These are phyloP conservation scores for Pheosia gnoma DNA, from an alignment of 2,888 invertebrate genomes.

Conservation along the genomic window DNA sequence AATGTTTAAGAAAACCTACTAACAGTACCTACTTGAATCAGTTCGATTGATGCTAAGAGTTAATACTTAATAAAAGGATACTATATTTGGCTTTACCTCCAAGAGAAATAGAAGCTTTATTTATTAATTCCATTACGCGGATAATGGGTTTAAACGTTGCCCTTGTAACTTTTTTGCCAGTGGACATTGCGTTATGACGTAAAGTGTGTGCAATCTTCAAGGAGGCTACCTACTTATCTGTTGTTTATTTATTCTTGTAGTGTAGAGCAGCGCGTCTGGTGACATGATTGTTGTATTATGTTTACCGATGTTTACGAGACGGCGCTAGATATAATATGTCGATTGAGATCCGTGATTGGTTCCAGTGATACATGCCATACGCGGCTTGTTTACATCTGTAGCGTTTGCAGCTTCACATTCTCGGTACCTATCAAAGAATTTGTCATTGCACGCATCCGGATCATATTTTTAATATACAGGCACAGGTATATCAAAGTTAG, in stretches of 20 bases:
- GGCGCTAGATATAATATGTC: slow-evolving; percentile 17
- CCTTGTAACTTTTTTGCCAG: slow-evolving; percentile 3
- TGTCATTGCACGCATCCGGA: background rate
- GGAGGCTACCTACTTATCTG: slow-evolving; percentile 16
- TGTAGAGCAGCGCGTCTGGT: slow-evolving; percentile 22
- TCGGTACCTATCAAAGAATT: background rate
- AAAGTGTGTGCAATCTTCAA: slow-evolving; percentile 14
- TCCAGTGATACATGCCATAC: background rate
- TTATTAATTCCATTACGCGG: slow-evolving; percentile 1
- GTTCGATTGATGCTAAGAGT: slow-evolving; percentile 14
- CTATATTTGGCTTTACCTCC: too few relatives aligned
- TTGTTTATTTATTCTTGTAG: slow-evolving; percentile 3
- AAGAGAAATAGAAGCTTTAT: background rate
- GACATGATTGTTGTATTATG: slow-evolving; percentile 43
- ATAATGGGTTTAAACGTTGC: background rate
- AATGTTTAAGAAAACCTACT: slow-evolving; percentile 11
- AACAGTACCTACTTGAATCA: slow-evolving; percentile 19
- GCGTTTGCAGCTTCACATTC: background rate
- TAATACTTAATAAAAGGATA: background rate
- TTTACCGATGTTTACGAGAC: slow-evolving; percentile 14
- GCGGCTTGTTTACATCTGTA: background rate
- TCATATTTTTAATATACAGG: background rate
- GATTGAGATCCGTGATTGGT: slow-evolving; percentile 8
- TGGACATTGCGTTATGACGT: background rate
- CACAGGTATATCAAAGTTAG: too few relatives aligned